Conservation (phyloP, 92 coral and sea anemone species). For the Parazoanthus swiftii region DNA sequence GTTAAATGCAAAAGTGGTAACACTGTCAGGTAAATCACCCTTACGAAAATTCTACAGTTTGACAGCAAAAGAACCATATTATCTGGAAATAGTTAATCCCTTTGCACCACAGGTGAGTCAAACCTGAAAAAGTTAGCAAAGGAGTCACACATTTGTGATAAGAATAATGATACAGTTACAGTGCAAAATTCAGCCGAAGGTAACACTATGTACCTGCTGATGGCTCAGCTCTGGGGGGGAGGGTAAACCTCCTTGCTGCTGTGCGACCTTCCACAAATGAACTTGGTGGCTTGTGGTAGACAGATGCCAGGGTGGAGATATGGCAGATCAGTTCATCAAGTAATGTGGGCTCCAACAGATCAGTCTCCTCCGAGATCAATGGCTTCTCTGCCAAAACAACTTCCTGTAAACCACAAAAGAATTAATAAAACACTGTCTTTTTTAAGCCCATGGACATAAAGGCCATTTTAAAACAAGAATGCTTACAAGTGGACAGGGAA, state of each 20-base stretch:
- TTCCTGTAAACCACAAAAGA: constrained; percentile 65
- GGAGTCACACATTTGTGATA: too few relatives aligned
- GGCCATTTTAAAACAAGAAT: not conserved
- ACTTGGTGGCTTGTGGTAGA: constrained; percentile 99
- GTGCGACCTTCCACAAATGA: constrained; percentile 99
- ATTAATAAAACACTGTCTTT: not conserved
- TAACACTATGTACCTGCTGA: constrained; percentile 64
- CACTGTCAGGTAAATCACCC: too few relatives aligned
- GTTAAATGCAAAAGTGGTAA: too few relatives aligned
- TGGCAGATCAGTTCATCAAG: constrained; percentile 97
- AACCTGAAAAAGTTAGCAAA: too few relatives aligned
- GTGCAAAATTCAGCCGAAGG: not conserved
- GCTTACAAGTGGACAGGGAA: too few relatives aligned
- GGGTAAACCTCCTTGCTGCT: constrained; percentile 94
- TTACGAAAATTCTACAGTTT: too few relatives aligned
- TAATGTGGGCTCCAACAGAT: constrained; percentile 93
- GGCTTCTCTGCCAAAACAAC: constrained; percentile 99
- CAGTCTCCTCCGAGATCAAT: constrained; percentile 97
- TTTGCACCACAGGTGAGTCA: too few relatives aligned
- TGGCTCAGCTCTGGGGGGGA: constrained; percentile 98
- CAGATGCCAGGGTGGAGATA: constrained; percentile 97
- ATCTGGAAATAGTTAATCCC: too few relatives aligned
- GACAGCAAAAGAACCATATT: too few relatives aligned
- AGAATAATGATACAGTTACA: too few relatives aligned
- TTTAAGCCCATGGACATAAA: too few relatives aligned